Evolutionary conservation across 1,140 invertebrate species (phyloP), one percentile per base, ranked within the genome.

Genomic region (Caenorhabditis inopinata): DNA sequence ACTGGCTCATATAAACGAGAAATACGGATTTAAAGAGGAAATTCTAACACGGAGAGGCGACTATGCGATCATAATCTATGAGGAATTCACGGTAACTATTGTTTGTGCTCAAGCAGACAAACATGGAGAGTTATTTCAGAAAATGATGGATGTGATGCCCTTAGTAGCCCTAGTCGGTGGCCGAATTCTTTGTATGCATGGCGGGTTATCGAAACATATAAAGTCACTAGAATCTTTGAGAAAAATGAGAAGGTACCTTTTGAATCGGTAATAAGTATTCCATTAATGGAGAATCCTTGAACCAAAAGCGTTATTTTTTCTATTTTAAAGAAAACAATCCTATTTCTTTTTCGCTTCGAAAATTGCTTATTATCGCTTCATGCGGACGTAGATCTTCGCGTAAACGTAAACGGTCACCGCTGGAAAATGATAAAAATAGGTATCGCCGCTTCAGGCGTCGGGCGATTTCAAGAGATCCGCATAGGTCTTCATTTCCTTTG

Each of bases 1-100:
- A 85, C 91, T 91, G 89, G 91, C 91, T 47, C 90, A 89, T 83
- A 91, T 92, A 83, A 91, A 91, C 87, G 87, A 91, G 84, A 91
- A 91, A 76, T 91, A 91, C 86, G 91, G 91, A 48, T 91, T 91
- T 21, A 29, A 49, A 75, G 32, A 78, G 1, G 58, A 58, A 12
- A 4, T 42, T 29, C 7, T 27, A 3, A 58, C 18, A 6, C 27
- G 68, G 38, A 79, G 16, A 21, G 73, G 73, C 1, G 47, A 46
- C 3, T 76, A 29, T 53, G 25, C 47, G 18, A 35, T 29, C 9
- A 23, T 14, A 2, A n/a, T 62, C 18, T 46, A 9, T 68, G 11
- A n/a, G 0, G 32, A 82, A 83, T 38, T 76, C n/a, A 23, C 25
- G 1, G 58, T n/a, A 38, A n/a, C 21, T 18, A 12, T 21, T 25